Percentiles rank a stretch among this genome's conserved stretches.
Evolutionary conservation across 2,888 invertebrate genomes (phyloP).

Genomic region (Hypercompe scribonia): DNA sequence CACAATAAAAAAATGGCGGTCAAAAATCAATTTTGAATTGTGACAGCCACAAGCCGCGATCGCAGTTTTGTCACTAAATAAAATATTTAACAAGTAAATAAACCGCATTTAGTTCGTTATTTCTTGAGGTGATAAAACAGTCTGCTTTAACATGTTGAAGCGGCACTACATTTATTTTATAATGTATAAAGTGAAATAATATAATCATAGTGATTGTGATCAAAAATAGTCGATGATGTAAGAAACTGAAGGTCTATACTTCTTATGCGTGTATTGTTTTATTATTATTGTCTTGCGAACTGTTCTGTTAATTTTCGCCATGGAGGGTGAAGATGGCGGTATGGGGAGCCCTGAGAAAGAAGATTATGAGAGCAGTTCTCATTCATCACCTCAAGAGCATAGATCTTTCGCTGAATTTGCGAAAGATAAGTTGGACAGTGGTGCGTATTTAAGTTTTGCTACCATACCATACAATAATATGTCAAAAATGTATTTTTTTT

Average conservation of each 20-base stretch:
- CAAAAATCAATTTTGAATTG: conserved; percentile 84
- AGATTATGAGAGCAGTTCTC: conserved; percentile 77
- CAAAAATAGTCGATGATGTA: conserved; percentile 83
- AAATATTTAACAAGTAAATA: conserved; percentile 59
- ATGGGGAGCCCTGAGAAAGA: conserved; percentile 74
- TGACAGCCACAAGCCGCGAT: conserved; percentile 60
- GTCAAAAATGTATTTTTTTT: neutral
- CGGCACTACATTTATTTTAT: conserved; percentile 20
- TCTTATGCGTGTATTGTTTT: conserved; percentile 62
- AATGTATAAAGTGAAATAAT: conserved; percentile 20
- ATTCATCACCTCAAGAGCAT: conserved; percentile 82
- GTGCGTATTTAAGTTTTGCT: conserved; percentile 57
- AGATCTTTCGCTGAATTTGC: conserved; percentile 82
- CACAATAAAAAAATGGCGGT: conserved; percentile 70
- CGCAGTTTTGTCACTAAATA: conserved; percentile 50
- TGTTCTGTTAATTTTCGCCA: conserved; percentile 52
- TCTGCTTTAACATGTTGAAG: conserved; percentile 21
- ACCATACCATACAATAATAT: neutral
- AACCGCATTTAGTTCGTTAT: conserved; percentile 29
- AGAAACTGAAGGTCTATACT: conserved; percentile 73
- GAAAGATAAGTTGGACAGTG: conserved; percentile 82
- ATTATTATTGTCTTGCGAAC: conserved; percentile 61
- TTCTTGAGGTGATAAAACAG: conserved; percentile 25
- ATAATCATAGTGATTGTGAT: conserved; percentile 30
- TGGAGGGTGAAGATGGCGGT: conserved; percentile 76